These are phyloP conservation scores for Equus przewalskii DNA, from an alignment of 2,113 vertebrate species.

Conservation along the genomic window DNA sequence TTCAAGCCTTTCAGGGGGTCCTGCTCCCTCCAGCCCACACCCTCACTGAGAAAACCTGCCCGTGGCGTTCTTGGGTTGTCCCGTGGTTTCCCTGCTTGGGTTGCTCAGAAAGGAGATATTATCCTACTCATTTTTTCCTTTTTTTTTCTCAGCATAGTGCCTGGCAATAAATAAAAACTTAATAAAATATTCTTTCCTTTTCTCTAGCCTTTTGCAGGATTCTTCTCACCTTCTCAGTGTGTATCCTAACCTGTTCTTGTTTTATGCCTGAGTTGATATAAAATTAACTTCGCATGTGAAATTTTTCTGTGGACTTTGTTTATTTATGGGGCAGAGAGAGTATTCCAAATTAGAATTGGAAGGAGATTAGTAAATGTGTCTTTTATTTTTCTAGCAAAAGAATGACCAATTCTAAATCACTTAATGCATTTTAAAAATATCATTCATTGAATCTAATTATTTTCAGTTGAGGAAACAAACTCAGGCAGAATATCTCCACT, in stretches of 20 bases:
- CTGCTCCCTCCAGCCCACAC: not conserved
- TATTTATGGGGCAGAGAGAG: not conserved
- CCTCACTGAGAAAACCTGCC: not conserved
- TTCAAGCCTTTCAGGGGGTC: not conserved
- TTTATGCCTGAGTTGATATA: not conserved
- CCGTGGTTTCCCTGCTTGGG: not conserved
- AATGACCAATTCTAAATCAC: not conserved
- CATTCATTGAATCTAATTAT: not conserved
- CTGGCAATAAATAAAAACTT: not conserved
- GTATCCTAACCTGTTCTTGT: not conserved
- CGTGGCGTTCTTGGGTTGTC: not conserved
- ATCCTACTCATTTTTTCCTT: not conserved
- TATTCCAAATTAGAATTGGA: conserved; percentile 11
- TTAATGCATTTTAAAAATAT: not conserved
- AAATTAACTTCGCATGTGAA: conserved; percentile 12
- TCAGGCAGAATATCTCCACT: not conserved
- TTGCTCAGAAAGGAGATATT: not conserved
- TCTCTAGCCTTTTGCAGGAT: not conserved
- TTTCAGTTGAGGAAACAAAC: not conserved
- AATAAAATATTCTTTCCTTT: not conserved
- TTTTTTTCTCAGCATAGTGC: not conserved
- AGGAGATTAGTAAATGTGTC: not conserved
- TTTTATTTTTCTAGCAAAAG: conserved; percentile 16
- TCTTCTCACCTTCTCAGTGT: not conserved
- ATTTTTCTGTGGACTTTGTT: not conserved